Base-by-base conservation (phyloP, 2,113 vertebrate species). In the Scopus umbretta region DNA sequence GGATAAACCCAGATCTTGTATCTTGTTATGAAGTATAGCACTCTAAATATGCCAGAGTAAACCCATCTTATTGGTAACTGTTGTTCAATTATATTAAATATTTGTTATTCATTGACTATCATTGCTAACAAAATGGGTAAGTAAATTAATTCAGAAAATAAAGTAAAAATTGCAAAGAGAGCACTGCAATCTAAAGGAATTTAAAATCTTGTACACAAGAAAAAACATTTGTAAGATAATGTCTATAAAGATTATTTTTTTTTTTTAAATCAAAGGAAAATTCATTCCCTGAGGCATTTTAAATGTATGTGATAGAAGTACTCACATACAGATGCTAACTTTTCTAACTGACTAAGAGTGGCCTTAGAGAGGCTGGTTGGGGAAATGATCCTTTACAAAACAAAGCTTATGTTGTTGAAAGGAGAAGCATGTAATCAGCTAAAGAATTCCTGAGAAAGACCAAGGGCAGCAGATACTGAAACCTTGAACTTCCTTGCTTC, bases 381-480 rank as follows among this genome's bases (percentile, higher is more conserved):
- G 66, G 96, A 97, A 89, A 96, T 93, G 96, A 98, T 97, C 95
- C 97, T 96, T 98, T 96, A 95, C 95, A 98, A 96, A 96, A 96
- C 92, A 98, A 98, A 98, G 98, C 97, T 96, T 71, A 97, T 94
- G 97, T 97, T 98, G 98, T 98, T 98, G 98, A 98, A 98, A 98
- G 91, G 94, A 97, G 98, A 98, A 97, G 97, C 97, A 96, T 98
- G 96, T 98, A 98, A 98, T 98, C 98, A 98, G 97, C 97, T 98
- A 97, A 98, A 98, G 98, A 98, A 98, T 98, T 98, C 97, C 97
- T 97, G 95, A 97, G 97, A 98, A 98, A 98, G 98, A 97, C 97
- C 96, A 97, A 98, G 96, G 96, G 98, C 97, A 98, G 96, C 96
- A 96, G 97, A 98, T 97, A 97, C 96, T 92, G 95, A 97, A 97